Evolutionary conservation across 2,888 invertebrate species (phyloP), one percentile per base, ranked within the genome.

Genomic region (Vesta saturnalis): DNA sequence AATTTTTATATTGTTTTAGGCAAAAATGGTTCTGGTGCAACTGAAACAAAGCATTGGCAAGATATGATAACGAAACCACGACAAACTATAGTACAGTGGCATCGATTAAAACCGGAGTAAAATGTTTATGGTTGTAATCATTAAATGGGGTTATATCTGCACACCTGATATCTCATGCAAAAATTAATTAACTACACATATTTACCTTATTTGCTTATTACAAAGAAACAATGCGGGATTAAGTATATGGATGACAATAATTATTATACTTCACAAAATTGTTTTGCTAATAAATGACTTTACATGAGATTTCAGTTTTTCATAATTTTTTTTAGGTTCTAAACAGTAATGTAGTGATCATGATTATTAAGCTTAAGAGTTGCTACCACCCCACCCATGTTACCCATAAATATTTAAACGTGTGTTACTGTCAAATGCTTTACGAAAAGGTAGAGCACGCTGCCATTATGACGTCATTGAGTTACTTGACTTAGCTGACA

Each of bases 31-130:
- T 96, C 96, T 61, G 97, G 97, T 0, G 96, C 97, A 15, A 92
- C 95, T 64, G 97, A 97, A 85, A 96, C 96, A 39, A 96, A 97
- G 83, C 97, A 97, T 84, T 97, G 97, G 97, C 96, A 96, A 81
- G 97, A 97, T 82, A 97, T 97, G 97, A 96, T 97, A 77, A 95
- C 96, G 71, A 97, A 97, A 85, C 97, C 97, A 18, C 88, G 96
- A 75, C 97, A 97, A 86, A 95, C 95, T 78, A 95, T 97, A 79
- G 94, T 96, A 57, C 96, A 97, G 83, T 97, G 97, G 97, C 97
- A 97, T 86, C 92, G 97, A 83, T 89, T 97, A 81, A 97, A 97
- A 84, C 95, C 95, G 21, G 95, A 95, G 84, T 95, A 94, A 90
- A 78, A 15, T 12, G 18, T 52, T 19, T 4, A 52, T 10, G 52